These are phyloP conservation scores for Oryzias celebensis DNA, from an alignment of 2,113 vertebrate species.

Conservation along the genomic window DNA sequence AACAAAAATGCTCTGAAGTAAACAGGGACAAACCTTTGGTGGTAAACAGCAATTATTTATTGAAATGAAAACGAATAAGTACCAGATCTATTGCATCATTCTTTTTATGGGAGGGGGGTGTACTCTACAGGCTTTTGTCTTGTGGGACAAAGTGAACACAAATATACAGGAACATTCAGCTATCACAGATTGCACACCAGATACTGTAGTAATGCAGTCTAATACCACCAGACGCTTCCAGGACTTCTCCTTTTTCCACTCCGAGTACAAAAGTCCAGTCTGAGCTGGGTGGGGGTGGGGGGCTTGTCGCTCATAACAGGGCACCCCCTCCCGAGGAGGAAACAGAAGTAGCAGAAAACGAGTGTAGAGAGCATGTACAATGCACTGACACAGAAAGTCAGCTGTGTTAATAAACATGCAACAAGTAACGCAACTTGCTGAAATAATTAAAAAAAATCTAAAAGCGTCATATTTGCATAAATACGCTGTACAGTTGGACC, in stretches of 20 bases:
- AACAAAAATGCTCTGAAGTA: too few relatives aligned
- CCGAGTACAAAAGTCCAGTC: constrained; percentile 92
- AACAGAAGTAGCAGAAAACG: constrained; percentile 11
- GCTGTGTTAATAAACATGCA: constrained; percentile 98
- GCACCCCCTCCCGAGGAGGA: constrained; percentile 53
- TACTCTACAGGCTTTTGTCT: constrained; percentile 80
- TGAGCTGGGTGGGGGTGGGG: constrained; percentile 76
- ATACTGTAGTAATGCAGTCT: constrained; percentile 90
- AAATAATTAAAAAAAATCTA: constrained; percentile 93
- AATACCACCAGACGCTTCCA: constrained; percentile 84
- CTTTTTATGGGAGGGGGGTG: constrained; percentile 70
- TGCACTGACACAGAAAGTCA: constrained; percentile 99
- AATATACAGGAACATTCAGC: constrained; percentile 98
- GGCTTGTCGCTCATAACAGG: constrained; percentile 86
- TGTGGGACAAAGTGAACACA: constrained; percentile 92
- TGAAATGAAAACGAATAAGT: constrained; percentile 92
- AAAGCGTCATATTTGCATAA: constrained; percentile 96
- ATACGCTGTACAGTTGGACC: constrained; percentile 98
- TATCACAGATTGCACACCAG: constrained; percentile 97
- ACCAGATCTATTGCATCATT: constrained; percentile 97
- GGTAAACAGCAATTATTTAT: constrained; percentile 99
- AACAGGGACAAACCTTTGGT: constrained; percentile 57
- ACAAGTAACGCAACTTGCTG: constrained; percentile 99
- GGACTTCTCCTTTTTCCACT: constrained; percentile 38
- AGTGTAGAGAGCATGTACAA: constrained; percentile 90